phyloP scores from a whole-genome alignment of 2,888 invertebrate species.

The Agrilus mali region DNA sequence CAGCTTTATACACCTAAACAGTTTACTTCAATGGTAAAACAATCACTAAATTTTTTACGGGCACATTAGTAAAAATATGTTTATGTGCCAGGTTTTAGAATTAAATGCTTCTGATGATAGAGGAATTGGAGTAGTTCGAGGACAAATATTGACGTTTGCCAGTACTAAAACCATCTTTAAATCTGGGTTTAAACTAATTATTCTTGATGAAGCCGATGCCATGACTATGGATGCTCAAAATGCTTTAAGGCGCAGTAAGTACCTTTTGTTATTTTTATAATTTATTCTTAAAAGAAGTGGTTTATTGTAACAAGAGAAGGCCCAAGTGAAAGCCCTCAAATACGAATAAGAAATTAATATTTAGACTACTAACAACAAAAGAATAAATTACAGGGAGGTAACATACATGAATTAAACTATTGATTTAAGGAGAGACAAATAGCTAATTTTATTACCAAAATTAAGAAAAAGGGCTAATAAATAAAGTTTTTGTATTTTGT shows the following conservation, averaged over 20 bases:
- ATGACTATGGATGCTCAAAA: constrained; percentile 99
- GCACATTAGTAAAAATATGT: background rate
- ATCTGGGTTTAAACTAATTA: constrained; percentile 87
- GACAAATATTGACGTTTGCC: constrained; percentile 90
- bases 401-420: no score
- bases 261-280: background rate
- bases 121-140: constrained; percentile 90
- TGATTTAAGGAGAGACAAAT: no score
- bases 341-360: no score
- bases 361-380: no score
- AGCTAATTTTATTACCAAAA: no score
- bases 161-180: constrained; percentile 92
- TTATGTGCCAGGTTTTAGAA: constrained; percentile 64
- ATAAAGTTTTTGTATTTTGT: no score
- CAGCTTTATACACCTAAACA: constrained; percentile 82
- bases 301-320: no score
- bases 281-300: background rate
- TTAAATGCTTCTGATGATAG: constrained; percentile 98
- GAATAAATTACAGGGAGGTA: no score
- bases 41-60: background rate
- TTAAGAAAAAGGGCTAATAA: no score
- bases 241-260: constrained; percentile 82
- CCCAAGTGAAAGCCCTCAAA: background rate
- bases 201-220: constrained; percentile 97
- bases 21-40: constrained; percentile 80